Evolutionary conservation across 64 coral and sea anemone species (phyloP).

Genomic region (Stylophora pistillata): DNA sequence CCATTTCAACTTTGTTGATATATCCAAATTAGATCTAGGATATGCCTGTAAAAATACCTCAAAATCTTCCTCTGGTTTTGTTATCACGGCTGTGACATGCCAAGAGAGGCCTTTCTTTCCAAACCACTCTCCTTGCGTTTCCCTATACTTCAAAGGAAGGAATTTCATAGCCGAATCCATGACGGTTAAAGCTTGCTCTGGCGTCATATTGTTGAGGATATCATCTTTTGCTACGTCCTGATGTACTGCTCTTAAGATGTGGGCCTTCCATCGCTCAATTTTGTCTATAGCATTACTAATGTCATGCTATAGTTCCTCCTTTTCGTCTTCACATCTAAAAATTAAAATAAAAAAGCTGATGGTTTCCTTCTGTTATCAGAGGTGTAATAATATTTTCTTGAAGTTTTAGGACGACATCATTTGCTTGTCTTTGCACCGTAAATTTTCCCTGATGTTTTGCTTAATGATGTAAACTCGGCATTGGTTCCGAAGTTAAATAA

Average conservation of each 20-base stretch:
- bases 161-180: conserved; percentile 81
- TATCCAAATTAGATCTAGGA: too few relatives aligned
- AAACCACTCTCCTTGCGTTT: conserved; percentile 60
- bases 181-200: conserved; percentile 37
- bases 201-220: conserved; percentile 34
- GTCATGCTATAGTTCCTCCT: conserved; percentile 48
- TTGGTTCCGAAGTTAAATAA: too few relatives aligned
- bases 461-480: too few relatives aligned
- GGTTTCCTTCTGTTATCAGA: too few relatives aligned
- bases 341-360: too few relatives aligned
- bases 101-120: conserved; percentile 57
- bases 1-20: too few relatives aligned
- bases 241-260: conserved; percentile 54
- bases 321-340: too few relatives aligned
- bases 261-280: conserved; percentile 53
- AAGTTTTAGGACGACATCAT: too few relatives aligned
- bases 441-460: too few relatives aligned
- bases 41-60: too few relatives aligned
- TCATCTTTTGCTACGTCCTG: conserved; percentile 49
- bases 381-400: too few relatives aligned
- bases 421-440: too few relatives aligned
- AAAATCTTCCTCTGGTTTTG: conserved; percentile 37
- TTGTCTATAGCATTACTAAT: conserved; percentile 33
- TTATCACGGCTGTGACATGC: conserved; percentile 53
- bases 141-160: conserved; percentile 43